phyloP scores from a whole-genome alignment of 2,797 vertebrate genomes.

The Graptemys geographica region DNA sequence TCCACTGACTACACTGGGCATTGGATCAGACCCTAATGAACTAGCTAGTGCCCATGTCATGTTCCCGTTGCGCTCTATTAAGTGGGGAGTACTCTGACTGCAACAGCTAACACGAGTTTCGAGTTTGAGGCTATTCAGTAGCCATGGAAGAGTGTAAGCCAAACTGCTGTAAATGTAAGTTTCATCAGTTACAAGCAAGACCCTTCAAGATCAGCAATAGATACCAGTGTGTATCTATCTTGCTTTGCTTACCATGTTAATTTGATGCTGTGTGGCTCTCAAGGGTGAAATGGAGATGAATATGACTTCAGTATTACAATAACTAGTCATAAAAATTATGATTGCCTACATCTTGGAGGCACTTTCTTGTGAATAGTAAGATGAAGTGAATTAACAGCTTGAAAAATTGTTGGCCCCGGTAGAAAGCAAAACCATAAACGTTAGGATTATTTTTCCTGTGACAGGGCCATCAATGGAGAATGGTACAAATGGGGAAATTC shows the following conservation, averaged over 20 bases:
- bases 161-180: not conserved
- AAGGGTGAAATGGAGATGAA: constrained; percentile 58
- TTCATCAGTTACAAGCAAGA: not conserved
- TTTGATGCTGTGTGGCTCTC: constrained; percentile 56
- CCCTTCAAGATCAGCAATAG: not conserved
- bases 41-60: not conserved
- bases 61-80: not conserved
- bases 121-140: not conserved
- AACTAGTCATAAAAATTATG: constrained; percentile 74
- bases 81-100: not conserved
- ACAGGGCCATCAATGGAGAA: constrained; percentile 12
- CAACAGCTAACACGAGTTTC: not conserved
- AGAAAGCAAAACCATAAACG: constrained; percentile 57
- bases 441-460: constrained; percentile 59
- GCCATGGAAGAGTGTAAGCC: not conserved
- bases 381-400: constrained; percentile 77
- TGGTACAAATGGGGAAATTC: not conserved
- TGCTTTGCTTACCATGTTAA: constrained; percentile 9
- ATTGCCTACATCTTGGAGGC: constrained; percentile 78
- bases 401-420: constrained; percentile 70
- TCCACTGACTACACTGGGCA: not conserved
- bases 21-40: not conserved
- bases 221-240: not conserved
- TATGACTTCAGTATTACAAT: constrained; percentile 38
- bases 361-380: constrained; percentile 44